Conservation (phyloP, 2,888 invertebrate genomes). For the Strigamia maritima region DNA sequence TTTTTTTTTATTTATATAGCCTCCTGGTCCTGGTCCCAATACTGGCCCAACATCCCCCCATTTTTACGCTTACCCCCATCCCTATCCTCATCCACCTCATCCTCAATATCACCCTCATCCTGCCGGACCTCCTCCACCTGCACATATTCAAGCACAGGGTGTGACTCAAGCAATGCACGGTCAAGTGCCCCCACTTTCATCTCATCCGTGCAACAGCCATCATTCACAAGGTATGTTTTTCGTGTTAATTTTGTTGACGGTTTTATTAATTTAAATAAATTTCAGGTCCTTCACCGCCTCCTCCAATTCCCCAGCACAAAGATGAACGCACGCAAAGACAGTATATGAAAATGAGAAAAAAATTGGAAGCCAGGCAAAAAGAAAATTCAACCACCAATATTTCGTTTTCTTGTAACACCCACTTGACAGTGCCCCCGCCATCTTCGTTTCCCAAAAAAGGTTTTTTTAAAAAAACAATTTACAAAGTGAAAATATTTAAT, state of each 20-base stretch:
- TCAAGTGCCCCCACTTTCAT: conserved; percentile 40
- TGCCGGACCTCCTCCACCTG: conserved; percentile 42
- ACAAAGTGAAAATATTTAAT: no score
- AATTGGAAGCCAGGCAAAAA: conserved; percentile 63
- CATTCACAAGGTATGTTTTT: conserved; percentile 42
- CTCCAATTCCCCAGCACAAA: conserved; percentile 57
- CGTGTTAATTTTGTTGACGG: neutral
- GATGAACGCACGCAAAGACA: conserved; percentile 76
- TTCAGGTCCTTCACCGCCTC: conserved; percentile 43
- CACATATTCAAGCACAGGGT: conserved; percentile 41
- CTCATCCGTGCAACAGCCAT: conserved; percentile 44
- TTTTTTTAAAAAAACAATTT: no score
- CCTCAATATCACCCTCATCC: conserved; percentile 41
- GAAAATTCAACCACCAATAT: conserved; percentile 40
- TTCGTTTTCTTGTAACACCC: neutral
- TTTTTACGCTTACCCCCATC: conserved; percentile 43
- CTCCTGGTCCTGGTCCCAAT: conserved; percentile 40
- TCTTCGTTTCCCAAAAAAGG: conserved; percentile 33
- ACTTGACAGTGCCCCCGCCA: conserved; percentile 50
- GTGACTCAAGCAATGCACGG: conserved; percentile 42
- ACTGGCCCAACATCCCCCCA: conserved; percentile 41
- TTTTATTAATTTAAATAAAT: neutral
- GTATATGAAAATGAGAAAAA: conserved; percentile 66
- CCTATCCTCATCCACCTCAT: conserved; percentile 34
- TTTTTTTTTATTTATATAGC: conserved; percentile 41